Base-by-base conservation (phyloP, 2,797 vertebrate species). In the Poliocrania exsul region DNA sequence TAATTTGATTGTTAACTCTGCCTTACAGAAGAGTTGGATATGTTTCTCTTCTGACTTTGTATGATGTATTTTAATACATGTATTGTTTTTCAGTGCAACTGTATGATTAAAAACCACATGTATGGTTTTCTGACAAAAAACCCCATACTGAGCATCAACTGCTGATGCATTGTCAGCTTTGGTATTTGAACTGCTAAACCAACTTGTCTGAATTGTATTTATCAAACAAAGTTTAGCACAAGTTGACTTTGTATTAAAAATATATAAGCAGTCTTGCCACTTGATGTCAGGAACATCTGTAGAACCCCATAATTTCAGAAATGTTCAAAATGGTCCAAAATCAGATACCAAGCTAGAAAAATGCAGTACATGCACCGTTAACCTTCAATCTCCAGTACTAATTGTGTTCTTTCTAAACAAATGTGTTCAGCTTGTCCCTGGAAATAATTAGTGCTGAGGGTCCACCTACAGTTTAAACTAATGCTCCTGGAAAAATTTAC, bases 371-470 rank as follows among this genome's bases (percentile, higher is more conserved):
- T 7, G 33, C 13, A 60, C 29, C 13, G 3, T 58, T 47, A 18
- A 25, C 53, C 23, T 72, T 53, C 18, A 47, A 0, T 54, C 46
- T 72, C 60, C 70, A 60, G 31, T 72, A 49, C 21, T 79, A 83
- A 86, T 91, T 84, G 50, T 69, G 35, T 86, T 88, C 24, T 49
- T 77, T 44, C 72, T 72, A 73, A 91, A 81, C 56, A 86, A 82
- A 75, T 33, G 11, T 31, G 51, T 86, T 87, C 49, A 72, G 2
- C 56, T 84, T 56, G 54, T 81, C 58, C 66, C 89, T 96, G 93
- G 93, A 95, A 95, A 62, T 73, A 84, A 93, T 97, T 92, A 96
- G 80, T 60, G 72, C 61, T 10, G 1, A 61, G 74, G 62, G 81
- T 95, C 72, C 70, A 86, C 73, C 75, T 96, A 67, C 77, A 81